phyloP scores from a whole-genome alignment of 2,888 invertebrate species.

The Rosalia funebris region DNA sequence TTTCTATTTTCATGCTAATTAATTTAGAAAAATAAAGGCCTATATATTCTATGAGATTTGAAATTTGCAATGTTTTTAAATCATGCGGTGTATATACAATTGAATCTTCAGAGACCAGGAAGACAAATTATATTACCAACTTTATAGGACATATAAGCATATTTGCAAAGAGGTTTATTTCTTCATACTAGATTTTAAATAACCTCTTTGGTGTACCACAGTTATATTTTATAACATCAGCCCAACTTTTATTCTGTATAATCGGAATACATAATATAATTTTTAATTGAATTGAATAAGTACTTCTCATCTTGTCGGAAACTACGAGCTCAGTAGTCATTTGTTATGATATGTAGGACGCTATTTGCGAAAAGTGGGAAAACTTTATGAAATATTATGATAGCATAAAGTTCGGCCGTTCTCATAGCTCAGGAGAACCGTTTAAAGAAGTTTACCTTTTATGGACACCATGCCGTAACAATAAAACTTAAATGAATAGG shows the following conservation, averaged over 20 bases:
- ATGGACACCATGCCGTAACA: constrained; percentile 46
- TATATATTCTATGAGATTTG: no score
- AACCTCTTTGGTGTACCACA: not conserved
- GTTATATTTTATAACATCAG: not conserved
- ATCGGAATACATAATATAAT: not conserved
- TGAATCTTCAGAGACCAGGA: no score
- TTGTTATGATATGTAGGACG: constrained; percentile 31
- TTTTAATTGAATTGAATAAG: constrained; percentile 6
- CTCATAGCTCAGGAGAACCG: constrained; percentile 48
- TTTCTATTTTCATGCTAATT: no score
- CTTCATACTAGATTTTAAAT: no score
- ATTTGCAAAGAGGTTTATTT: no score
- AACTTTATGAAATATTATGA: constrained; percentile 53
- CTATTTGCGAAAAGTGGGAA: constrained; percentile 42
- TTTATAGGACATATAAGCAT: no score
- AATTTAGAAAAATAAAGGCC: no score
- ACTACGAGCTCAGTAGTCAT: constrained; percentile 35
- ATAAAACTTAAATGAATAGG: constrained; percentile 41
- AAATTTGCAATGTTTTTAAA: no score
- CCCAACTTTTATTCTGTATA: not conserved
- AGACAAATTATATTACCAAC: no score
- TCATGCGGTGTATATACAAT: no score
- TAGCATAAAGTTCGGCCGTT: constrained; percentile 46
- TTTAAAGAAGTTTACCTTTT: constrained; percentile 54
- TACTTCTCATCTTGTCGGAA: not conserved